Conservation (phyloP, 2,888 invertebrate species). For the Drosophila rellima region DNA sequence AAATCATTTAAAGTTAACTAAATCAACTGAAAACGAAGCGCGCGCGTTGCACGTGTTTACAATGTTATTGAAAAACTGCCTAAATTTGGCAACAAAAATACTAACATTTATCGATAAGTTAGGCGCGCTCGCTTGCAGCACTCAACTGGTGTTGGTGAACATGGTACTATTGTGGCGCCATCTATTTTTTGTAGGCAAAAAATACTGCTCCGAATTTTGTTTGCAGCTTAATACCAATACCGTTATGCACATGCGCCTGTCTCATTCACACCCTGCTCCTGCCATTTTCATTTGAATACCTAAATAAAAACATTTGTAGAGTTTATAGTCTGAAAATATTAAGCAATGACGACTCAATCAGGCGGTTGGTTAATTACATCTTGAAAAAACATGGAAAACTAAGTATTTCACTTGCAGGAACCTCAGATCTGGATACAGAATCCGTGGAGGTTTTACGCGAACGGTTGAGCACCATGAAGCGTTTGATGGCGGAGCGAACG, state of each 20-base stretch:
- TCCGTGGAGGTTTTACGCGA: constrained; percentile 93
- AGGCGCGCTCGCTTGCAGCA: neutral
- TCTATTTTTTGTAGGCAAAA: no score
- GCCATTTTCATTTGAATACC: constrained; percentile 28
- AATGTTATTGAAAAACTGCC: constrained; percentile 35
- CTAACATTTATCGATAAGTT: constrained; percentile 26
- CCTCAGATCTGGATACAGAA: constrained; percentile 87
- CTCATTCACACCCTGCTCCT: constrained; percentile 41
- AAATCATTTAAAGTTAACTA: constrained; percentile 50
- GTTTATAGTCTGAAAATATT: constrained; percentile 9
- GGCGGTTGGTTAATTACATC: constrained; percentile 20
- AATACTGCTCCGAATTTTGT: no score
- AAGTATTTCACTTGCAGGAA: constrained; percentile 60
- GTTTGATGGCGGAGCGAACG: constrained; percentile 91
- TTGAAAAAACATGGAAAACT: neutral
- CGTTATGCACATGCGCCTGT: constrained; percentile 60
- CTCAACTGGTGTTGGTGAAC: neutral
- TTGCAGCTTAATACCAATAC: constrained; percentile 29
- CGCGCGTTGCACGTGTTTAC: constrained; percentile 67
- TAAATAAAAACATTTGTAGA: constrained; percentile 39
- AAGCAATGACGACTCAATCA: constrained; percentile 36
- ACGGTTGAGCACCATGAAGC: constrained; percentile 92
- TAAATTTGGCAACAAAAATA: constrained; percentile 41
- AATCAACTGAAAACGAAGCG: constrained; percentile 27
- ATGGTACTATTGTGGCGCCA: neutral